Evolutionary conservation across 2,113 vertebrate genomes (phyloP), one percentile per base, ranked within the genome.

Genomic region (Caretta caretta): DNA sequence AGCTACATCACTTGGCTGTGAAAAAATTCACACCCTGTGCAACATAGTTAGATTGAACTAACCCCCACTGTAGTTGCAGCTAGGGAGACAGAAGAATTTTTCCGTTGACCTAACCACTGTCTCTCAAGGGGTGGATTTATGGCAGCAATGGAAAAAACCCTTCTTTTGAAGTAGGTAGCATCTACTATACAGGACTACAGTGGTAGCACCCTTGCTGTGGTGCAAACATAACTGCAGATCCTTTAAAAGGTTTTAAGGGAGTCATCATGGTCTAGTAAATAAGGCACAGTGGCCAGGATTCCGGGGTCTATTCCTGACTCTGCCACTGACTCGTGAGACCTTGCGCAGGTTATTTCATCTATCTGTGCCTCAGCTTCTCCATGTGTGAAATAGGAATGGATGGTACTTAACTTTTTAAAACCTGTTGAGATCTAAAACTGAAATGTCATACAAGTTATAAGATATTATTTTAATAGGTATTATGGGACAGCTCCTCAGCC

Each of bases 351-450:
- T 83, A 62, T 2, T 83, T 62, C 86, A 38, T 27, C 1, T 91
- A 46, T 84, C 17, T 5, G 80, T 86, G 85, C 83, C 82, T 93
- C 85, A 89, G 49, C 46, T 84, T 94, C 62, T 96, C 89, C 38
- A 22, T 93, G 94, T 96, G 35, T 57, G 54, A 95, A 94, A 82
- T 29, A 6, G 84, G 69, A 82, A 4, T 79, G 46, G 51, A 13
- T 91, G 84, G 79, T 94, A 90, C 75, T 75, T 86, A 93, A 94
- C 38, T 86, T 95, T 87, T 59, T 69, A 50, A 90, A 92, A 53
- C 12, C 31, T 42, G 79, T 62, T 0, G 3, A 50, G 25, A 42
- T 93, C 80, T 62, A 84, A 56, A 94, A 80, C 51, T 76, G 35
- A 10, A 1, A 62, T 92, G 72, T 80, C 94, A 89, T 24, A 84